Conservation (phyloP, 2,888 invertebrate species). For the Idaea aversata region DNA sequence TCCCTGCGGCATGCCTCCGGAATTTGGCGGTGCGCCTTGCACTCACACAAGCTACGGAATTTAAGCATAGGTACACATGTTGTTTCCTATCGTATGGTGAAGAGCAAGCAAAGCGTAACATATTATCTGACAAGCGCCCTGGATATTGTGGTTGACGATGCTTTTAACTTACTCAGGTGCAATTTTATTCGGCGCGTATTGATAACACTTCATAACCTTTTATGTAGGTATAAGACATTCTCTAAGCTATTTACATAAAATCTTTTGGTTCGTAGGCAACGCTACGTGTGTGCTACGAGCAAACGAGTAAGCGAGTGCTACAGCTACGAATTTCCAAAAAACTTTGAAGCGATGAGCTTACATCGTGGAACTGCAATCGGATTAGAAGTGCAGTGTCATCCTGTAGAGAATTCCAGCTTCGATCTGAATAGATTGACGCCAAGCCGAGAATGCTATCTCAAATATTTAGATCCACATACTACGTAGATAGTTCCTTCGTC, state of each 20-base stretch:
- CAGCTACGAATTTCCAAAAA: slow-evolving; percentile 33
- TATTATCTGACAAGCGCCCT: slow-evolving; percentile 39
- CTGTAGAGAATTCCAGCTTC: slow-evolving; percentile 22
- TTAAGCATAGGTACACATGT: slow-evolving; percentile 39
- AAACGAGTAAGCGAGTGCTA: slow-evolving; percentile 1
- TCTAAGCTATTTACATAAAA: too few species aligned
- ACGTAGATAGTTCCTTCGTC: slow-evolving; percentile 31
- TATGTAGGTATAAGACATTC: slow-evolving; percentile 19
- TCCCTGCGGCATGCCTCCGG: slow-evolving; percentile 64
- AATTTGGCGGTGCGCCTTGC: slow-evolving; percentile 74
- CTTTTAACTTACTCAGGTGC: slow-evolving; percentile 8
- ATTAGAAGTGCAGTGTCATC: slow-evolving; percentile 25
- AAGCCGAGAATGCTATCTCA: slow-evolving; percentile 33
- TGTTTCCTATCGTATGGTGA: slow-evolving; percentile 36
- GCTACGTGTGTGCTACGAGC: slow-evolving; percentile 30
- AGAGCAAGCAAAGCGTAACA: slow-evolving; percentile 33
- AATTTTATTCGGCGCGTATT: background rate
- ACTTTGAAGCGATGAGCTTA: slow-evolving; percentile 22
- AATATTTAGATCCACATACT: slow-evolving; percentile 32
- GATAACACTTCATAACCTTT: slow-evolving; percentile 23
- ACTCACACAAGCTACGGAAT: slow-evolving; percentile 56
- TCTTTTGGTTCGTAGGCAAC: background rate
- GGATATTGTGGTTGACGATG: slow-evolving; percentile 25
- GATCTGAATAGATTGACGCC: slow-evolving; percentile 27
- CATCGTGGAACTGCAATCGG: slow-evolving; percentile 17